Percentiles rank a stretch among this genome's conserved stretches.
Evolutionary conservation across 2,113 vertebrate genomes (phyloP).

Genomic region (Ammodytes marinus): DNA sequence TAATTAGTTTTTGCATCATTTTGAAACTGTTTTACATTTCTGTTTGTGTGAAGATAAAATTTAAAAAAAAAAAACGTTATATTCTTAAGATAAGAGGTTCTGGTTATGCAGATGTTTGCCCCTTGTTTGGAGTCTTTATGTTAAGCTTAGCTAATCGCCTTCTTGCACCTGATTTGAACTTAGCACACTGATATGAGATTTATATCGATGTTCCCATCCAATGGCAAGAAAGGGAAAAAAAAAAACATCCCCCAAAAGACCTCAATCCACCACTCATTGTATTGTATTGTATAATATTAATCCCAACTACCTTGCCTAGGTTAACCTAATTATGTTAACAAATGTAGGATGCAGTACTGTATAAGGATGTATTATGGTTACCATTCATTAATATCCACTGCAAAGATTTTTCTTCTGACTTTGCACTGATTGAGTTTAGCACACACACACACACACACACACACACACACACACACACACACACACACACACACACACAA

Average conservation of each 20-base stretch:
- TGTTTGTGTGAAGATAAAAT: too few relatives aligned
- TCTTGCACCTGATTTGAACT: background rate
- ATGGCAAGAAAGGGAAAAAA: background rate
- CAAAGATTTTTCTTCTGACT: background rate
- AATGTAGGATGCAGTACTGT: background rate
- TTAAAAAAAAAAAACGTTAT: too few relatives aligned
- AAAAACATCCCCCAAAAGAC: background rate
- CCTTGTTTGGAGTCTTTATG: background rate
- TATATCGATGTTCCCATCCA: background rate
- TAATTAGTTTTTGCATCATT: too few relatives aligned
- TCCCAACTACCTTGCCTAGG: background rate
- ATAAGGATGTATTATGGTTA: background rate
- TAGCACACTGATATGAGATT: background rate
- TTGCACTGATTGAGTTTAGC: background rate
- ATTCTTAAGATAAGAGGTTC: too few relatives aligned
- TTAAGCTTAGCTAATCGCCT: background rate
- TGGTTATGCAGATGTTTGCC: too few relatives aligned
- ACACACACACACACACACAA: background rate
- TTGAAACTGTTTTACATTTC: too few relatives aligned
- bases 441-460: slow-evolving; percentile 8
- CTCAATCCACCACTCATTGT: background rate
- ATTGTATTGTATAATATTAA: background rate
- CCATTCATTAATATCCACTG: background rate
- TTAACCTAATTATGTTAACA: background rate
- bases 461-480: background rate